phyloP scores from a whole-genome alignment of 2,113 vertebrate species.

The Calyptomena viridis region DNA sequence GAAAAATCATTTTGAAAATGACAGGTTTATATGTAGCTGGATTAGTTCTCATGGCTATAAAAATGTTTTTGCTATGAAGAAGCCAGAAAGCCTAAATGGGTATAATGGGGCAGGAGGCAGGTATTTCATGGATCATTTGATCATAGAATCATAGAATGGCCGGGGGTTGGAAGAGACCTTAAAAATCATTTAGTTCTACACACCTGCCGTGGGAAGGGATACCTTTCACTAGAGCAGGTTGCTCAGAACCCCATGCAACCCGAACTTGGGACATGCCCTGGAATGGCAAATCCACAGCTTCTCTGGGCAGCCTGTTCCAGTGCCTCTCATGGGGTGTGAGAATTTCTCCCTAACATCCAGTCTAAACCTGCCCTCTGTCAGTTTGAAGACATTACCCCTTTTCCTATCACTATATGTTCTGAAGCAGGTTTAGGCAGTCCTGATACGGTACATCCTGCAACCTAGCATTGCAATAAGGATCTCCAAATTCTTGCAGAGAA shows the following conservation, averaged over 20 bases:
- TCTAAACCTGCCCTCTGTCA: neutral
- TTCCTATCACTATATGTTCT: neutral
- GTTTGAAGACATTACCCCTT: neutral
- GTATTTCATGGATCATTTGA: neutral
- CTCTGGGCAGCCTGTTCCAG: neutral
- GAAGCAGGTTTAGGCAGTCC: neutral
- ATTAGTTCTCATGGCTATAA: neutral
- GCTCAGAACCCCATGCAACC: neutral
- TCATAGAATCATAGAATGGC: neutral
- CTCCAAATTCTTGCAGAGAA: neutral
- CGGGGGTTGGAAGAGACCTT: neutral
- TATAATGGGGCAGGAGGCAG: neutral
- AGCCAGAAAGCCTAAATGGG: neutral
- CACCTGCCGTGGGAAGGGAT: neutral
- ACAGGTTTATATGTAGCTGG: neutral
- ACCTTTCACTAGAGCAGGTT: neutral
- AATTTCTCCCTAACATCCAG: neutral
- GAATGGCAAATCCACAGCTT: neutral
- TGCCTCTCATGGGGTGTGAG: too few relatives aligned
- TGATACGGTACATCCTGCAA: neutral
- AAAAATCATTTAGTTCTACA: neutral
- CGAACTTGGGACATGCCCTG: neutral
- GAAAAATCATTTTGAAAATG: neutral
- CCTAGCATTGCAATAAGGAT: neutral
- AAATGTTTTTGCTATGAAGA: neutral